These are phyloP conservation scores for Hippopotamyrus pictus DNA, from an alignment of 2,797 vertebrate genomes.

Conservation along the genomic window DNA sequence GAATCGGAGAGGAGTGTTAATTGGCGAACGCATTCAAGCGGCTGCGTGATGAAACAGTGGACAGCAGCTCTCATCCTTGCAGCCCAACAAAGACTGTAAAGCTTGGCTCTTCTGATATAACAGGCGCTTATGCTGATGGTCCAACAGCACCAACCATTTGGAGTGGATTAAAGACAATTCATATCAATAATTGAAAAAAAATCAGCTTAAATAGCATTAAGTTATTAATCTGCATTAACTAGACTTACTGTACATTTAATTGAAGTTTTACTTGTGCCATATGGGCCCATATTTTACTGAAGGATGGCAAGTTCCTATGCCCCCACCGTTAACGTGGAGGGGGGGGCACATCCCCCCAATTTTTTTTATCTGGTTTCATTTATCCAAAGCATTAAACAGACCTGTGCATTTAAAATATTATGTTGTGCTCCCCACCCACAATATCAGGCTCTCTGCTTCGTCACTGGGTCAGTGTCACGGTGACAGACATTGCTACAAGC, in stretches of 20 bases:
- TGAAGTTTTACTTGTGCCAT: not conserved
- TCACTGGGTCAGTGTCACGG: not conserved
- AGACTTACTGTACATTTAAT: not conserved
- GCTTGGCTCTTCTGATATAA: not conserved
- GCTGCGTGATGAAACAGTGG: conserved; percentile 15
- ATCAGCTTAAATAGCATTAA: not conserved
- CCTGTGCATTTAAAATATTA: not conserved
- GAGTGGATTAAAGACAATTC: conserved; percentile 12
- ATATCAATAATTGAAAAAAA: not conserved
- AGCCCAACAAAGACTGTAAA: not conserved
- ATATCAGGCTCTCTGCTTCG: not conserved
- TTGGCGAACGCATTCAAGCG: conserved; percentile 12
- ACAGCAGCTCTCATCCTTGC: not conserved
- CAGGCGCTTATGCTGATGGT: not conserved
- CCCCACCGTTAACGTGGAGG: no score
- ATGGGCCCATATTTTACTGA: not conserved
- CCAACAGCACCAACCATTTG: not conserved
- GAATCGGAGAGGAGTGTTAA: conserved; percentile 15
- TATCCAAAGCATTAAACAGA: not conserved
- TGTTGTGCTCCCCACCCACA: not conserved
- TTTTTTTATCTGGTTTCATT: not conserved
- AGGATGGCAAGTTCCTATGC: not conserved
- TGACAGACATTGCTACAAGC: not conserved
- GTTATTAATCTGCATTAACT: conserved; percentile 1
- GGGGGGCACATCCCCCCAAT: not conserved